These are phyloP conservation scores for Epistrophella euchroma DNA, from an alignment of 2,888 invertebrate species.

Conservation along the genomic window DNA sequence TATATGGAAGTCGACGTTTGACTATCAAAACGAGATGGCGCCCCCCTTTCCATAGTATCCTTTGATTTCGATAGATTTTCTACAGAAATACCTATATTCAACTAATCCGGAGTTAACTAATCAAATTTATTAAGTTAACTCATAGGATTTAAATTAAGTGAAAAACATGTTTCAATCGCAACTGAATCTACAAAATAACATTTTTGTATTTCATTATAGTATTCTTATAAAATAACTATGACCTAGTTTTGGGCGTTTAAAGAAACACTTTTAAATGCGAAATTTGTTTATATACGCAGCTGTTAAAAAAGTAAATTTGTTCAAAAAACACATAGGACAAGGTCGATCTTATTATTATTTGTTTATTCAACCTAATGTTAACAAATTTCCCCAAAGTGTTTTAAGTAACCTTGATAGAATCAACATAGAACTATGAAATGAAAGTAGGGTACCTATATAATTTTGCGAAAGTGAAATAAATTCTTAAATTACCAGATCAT, in stretches of 20 bases:
- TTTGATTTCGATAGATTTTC: no score
- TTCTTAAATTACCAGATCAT: not conserved
- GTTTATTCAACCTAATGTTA: not conserved
- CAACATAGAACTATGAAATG: not conserved
- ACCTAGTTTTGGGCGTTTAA: conserved; percentile 42
- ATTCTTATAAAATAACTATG: conserved; percentile 1
- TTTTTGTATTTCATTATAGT: no score
- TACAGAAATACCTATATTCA: no score
- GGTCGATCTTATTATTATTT: conserved; percentile 12
- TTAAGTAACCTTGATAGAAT: not conserved
- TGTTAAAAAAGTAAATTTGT: conserved; percentile 10
- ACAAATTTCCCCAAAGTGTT: conserved; percentile 21
- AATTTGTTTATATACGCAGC: conserved; percentile 46
- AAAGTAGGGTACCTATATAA: not conserved
- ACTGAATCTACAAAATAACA: no score
- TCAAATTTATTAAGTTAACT: no score
- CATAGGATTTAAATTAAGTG: no score
- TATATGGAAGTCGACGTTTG: no score
- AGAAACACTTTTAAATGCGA: conserved; percentile 19
- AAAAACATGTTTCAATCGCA: no score
- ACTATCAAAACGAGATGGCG: no score
- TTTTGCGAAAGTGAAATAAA: not conserved
- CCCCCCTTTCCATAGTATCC: no score
- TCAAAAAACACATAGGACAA: conserved; percentile 13
- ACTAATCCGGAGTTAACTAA: no score